Conservation (phyloP, 2,888 invertebrate species). For the Blera fallax region DNA sequence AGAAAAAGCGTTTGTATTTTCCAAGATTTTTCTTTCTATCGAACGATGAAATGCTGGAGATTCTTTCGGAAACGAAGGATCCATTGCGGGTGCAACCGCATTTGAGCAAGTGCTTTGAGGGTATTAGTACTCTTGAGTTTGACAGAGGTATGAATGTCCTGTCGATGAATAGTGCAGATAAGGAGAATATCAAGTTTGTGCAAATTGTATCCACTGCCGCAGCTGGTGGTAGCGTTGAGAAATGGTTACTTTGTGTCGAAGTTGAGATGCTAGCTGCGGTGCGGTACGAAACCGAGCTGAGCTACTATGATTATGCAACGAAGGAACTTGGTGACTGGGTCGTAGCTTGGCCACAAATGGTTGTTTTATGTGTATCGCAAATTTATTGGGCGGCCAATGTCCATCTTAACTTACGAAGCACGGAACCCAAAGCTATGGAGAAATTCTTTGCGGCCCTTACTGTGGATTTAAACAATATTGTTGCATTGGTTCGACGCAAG, state of each 20-base stretch:
- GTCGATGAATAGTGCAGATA: constrained; percentile 85
- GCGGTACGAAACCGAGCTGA: constrained; percentile 80
- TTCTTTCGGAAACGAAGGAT: constrained; percentile 87
- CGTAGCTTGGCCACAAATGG: constrained; percentile 85
- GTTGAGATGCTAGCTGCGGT: constrained; percentile 85
- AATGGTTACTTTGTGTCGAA: constrained; percentile 86
- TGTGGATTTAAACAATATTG: constrained; percentile 83
- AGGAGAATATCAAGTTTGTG: constrained; percentile 84
- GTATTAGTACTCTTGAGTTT: constrained; percentile 84
- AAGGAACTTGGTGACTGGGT: constrained; percentile 83
- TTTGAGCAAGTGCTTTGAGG: constrained; percentile 88
- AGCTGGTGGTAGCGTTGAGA: constrained; percentile 85
- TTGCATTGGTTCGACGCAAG: constrained; percentile 84
- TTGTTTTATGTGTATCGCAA: constrained; percentile 84
- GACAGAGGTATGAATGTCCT: constrained; percentile 83
- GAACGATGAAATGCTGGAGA: constrained; percentile 88
- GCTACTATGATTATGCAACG: constrained; percentile 81
- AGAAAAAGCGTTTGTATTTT: constrained; percentile 86
- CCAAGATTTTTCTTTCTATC: constrained; percentile 90
- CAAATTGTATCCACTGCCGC: constrained; percentile 83
- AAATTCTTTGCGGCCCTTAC: constrained; percentile 82
- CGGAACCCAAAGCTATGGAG: constrained; percentile 81
- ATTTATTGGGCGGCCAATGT: constrained; percentile 87
- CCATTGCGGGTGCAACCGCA: constrained; percentile 85
- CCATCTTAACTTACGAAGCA: constrained; percentile 83